These are phyloP conservation scores for Oophaga sylvatica DNA, from an alignment of 2,797 vertebrate species.

Conservation along the genomic window DNA sequence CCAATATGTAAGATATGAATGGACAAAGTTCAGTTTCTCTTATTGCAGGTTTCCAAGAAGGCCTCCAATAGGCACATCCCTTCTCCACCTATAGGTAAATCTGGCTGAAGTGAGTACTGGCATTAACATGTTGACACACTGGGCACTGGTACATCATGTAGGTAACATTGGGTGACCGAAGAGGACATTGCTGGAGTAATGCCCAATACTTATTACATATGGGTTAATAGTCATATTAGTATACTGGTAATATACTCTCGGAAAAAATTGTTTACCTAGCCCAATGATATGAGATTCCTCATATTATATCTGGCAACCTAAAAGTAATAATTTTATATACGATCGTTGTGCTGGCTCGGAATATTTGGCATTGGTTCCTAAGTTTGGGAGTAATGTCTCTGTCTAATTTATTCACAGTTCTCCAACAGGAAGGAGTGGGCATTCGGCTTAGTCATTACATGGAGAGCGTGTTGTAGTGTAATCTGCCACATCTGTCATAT, in stretches of 20 bases:
- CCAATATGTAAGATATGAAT: no score
- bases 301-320: neutral
- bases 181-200: no score
- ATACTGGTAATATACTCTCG: neutral
- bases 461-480: neutral
- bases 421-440: neutral
- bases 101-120: no score
- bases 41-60: no score
- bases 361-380: neutral
- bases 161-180: no score
- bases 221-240: no score
- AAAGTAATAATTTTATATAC: neutral
- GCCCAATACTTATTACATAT: no score
- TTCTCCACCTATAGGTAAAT: no score
- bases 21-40: no score
- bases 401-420: neutral
- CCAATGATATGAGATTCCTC: neutral
- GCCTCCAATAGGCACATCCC: no score
- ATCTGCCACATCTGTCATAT: slow-evolving; percentile 10
- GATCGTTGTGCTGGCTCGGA: neutral
- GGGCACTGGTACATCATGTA: no score
- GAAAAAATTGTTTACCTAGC: neutral
- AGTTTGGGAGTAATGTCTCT: neutral
- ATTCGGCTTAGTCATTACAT: neutral
- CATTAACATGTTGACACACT: no score